Base-by-base conservation (phyloP, 2,888 invertebrate genomes). In the Hypsopygia costalis region DNA sequence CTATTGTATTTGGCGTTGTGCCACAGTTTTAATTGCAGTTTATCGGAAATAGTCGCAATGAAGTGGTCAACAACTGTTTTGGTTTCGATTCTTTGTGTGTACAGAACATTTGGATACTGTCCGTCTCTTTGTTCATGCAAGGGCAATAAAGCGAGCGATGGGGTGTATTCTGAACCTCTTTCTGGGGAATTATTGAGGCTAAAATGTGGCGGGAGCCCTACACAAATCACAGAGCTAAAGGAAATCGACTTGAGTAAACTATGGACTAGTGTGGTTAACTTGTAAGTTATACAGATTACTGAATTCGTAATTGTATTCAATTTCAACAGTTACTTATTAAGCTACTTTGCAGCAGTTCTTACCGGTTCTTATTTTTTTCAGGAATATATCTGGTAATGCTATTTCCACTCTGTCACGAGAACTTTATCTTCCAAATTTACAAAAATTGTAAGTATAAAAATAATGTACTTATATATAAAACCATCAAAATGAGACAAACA, bases 401-500 rank as follows among this genome's bases (percentile, higher is more conserved):
- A 86, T 91, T 56, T 91, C 90, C 47, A 90, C 83, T 30, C 76
- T 90, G 61, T 90, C 88, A 55, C 90, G 91, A 51, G 92, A 93
- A 58, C 81, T 93, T 40, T 90, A 92, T 71, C 75, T 94, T 41
- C 91, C 92, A 10, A 89, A 86, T 61, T 81, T 94, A 60, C 93
- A 93, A 63, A 93, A 93, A 83, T 69, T 94, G 94, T 94, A 82
- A 92, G 93, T 90, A 58, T 7, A 34, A n/a, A n/a, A n/a, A n/a
- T n/a, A n/a, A n/a, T n/a, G n/a, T n/a, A n/a, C n/a, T n/a, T n/a
- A n/a, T n/a, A n/a, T n/a, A n/a, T n/a, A n/a, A n/a, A n/a, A n/a
- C n/a, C n/a, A n/a, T n/a, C n/a, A n/a, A n/a, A n/a, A n/a, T n/a
- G n/a, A n/a, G n/a, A n/a, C n/a, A n/a, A n/a, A n/a, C n/a, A n/a